Evolutionary conservation across 2,113 vertebrate genomes (phyloP), one percentile per base, ranked within the genome.

Genomic region (Ophiodon elongatus): DNA sequence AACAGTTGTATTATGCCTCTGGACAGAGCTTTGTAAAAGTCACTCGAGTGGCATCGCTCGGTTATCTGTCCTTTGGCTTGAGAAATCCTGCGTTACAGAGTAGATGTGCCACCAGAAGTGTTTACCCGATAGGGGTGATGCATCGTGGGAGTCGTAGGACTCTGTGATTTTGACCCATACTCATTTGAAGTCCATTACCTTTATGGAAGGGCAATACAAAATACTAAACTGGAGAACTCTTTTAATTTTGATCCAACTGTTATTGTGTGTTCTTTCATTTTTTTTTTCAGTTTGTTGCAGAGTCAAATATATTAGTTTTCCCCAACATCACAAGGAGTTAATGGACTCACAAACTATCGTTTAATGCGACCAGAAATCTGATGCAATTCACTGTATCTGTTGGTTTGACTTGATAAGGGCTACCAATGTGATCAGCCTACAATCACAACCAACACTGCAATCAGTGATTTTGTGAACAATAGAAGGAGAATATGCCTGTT

Each of bases 301-400:
- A 54, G 23, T 54, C 23, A 56, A 56, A 56, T 25, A 25, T 56
- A 25, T 25, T 11, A 11, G n/a, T 56, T 11, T 2, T n/a, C 39
- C 15, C 14, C 56, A 54, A 54, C 50, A 69, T 69, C 43, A 37
- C 0, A 0, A 37, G 14, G 9, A 39, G 9, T 70, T 0, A 43
- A 54, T 73, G 29, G 25, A 7, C 37, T 45, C 27, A 56, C 27
- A 62, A 73, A 70, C 23, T 25, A 8, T 6, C 10, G 23, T 4
- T 59, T 71, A 0, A 63, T 67, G 62, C 41, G 60, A 41, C 29
- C 27, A 54, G 27, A 59, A 74, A 8, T 69, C 45, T 75, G 64
- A 78, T 25, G 52, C 52, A 56, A n/a, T 82, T 45, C 4, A 47
- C 47, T 57, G 37, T n/a, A 25, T 79, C 41, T 66, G n/a, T 33